Conservation (phyloP, 2,888 invertebrate genomes). For the Ormyrus nitidulus region DNA sequence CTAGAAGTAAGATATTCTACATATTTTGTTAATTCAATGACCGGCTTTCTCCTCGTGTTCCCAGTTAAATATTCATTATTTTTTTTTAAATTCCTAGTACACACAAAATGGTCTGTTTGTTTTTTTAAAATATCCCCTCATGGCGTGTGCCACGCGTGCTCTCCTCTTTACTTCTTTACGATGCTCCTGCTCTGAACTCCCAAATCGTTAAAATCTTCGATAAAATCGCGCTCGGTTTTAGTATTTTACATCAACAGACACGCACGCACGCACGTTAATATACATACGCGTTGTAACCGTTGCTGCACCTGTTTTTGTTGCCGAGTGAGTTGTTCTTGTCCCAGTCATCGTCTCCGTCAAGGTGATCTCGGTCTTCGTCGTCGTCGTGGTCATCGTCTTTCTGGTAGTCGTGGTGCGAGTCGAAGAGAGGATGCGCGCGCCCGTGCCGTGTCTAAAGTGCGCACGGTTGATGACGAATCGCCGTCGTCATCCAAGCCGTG, state of each 20-base stretch:
- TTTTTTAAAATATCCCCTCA: constrained; percentile 37
- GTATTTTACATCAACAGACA: neutral
- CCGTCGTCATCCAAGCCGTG: neutral
- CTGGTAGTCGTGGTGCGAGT: neutral
- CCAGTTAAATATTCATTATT: neutral
- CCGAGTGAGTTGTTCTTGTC: too few species aligned
- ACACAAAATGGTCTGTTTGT: constrained; percentile 11
- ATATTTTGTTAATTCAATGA: neutral
- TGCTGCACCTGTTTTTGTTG: neutral
- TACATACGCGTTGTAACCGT: neutral
- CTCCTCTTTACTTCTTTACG: constrained; percentile 4
- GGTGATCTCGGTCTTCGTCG: neutral
- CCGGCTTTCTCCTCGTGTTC: neutral
- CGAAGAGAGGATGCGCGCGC: constrained; percentile 8
- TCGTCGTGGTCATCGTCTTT: neutral
- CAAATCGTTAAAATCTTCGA: constrained; percentile 20
- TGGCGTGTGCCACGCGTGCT: constrained; percentile 13
- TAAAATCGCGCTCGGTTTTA: constrained; percentile 27
- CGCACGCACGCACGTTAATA: neutral
- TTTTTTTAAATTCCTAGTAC: constrained; percentile 20
- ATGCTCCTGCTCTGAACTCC: constrained; percentile 1
- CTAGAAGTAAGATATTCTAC: constrained; percentile 7
- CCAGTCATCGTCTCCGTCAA: too few species aligned
- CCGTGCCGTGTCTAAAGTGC: neutral
- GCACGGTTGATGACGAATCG: too few species aligned